A percentile compares a stretch with the other conserved stretches of the same genome.
Evolutionary conservation across 2,113 vertebrate species (phyloP).

Genomic region (Cacatua alba): DNA sequence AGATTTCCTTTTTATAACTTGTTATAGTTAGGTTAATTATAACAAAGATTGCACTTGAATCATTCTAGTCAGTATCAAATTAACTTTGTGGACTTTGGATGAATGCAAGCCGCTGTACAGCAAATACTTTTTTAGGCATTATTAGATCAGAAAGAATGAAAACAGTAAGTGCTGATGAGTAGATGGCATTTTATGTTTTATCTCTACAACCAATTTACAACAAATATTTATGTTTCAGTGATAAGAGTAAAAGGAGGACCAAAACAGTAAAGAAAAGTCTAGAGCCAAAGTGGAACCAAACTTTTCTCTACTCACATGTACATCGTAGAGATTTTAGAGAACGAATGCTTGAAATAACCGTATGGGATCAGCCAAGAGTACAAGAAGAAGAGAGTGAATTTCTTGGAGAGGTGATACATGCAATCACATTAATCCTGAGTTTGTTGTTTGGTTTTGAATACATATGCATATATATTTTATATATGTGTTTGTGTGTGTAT

Average conservation of each 20-base stretch:
- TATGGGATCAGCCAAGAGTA: conserved; percentile 96
- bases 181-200: conserved; percentile 25
- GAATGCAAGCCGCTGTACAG: not conserved
- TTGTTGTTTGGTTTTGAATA: not conserved
- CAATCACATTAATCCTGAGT: not conserved
- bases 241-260: conserved; percentile 97
- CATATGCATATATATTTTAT: not conserved
- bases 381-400: conserved; percentile 98
- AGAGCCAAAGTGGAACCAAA: conserved; percentile 99
- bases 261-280: conserved; percentile 97
- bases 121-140: not conserved
- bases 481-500: not conserved
- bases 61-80: not conserved
- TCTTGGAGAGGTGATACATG: conserved; percentile 90
- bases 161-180: not conserved
- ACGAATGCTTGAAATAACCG: conserved; percentile 97
- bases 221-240: conserved; percentile 78
- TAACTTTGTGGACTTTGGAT: not conserved
- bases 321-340: conserved; percentile 98
- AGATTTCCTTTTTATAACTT: not conserved
- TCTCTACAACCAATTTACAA: conserved; percentile 20
- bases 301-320: conserved; percentile 95
- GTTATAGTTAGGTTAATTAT: not conserved
- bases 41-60: not conserved
- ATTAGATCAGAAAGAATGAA: not conserved